Conservation (phyloP, 2,797 vertebrate species). For the Rousettus madagascariensis region DNA sequence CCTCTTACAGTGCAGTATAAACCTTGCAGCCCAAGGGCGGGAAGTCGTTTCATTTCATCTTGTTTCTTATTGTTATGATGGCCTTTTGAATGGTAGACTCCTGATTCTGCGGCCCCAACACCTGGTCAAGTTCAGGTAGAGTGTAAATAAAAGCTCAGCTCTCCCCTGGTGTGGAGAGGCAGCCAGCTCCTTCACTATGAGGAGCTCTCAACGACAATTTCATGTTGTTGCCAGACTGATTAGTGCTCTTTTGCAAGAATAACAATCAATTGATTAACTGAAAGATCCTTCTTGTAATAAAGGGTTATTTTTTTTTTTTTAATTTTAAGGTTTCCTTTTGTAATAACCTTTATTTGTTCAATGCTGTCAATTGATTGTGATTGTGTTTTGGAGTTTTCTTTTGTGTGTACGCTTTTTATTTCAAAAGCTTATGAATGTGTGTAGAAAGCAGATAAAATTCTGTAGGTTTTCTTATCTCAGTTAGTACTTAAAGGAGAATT, state of each 20-base stretch:
- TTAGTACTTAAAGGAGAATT: conserved; percentile 64
- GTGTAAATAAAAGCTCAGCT: background rate
- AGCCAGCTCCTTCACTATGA: fast-evolving
- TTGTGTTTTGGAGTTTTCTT: background rate
- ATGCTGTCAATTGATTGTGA: background rate
- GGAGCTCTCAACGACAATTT: background rate
- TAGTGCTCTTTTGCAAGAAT: conserved; percentile 8
- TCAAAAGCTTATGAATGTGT: conserved; percentile 13
- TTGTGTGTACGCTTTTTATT: background rate
- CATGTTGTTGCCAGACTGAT: background rate
- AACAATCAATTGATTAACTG: conserved; percentile 31
- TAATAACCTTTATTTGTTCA: background rate
- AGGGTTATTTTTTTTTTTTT: background rate
- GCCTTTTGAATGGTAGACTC: background rate
- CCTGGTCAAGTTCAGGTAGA: background rate
- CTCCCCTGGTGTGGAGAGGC: background rate
- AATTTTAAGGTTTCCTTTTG: background rate
- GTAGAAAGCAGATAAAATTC: conserved; percentile 1
- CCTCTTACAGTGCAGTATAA: background rate
- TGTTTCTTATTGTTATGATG: background rate
- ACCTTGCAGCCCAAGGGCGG: background rate
- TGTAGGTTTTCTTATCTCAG: conserved; percentile 22
- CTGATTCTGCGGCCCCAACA: background rate
- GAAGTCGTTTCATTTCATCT: background rate
- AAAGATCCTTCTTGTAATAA: conserved; percentile 44